Conservation (phyloP, 92 coral and sea anemone genomes). For the Zoanthus gigantus region DNA sequence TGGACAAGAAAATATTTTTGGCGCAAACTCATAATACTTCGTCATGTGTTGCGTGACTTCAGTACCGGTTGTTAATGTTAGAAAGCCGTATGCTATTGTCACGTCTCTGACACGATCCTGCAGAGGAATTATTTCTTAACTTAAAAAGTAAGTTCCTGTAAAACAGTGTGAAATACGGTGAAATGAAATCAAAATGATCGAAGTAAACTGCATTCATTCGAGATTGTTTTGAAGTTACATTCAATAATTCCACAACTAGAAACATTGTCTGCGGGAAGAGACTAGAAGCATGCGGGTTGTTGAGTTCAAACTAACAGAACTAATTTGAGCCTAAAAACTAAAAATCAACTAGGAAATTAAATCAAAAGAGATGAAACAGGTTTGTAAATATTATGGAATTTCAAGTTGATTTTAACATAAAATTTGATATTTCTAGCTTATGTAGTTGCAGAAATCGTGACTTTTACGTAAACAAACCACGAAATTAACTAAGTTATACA, state of each 20-base stretch:
- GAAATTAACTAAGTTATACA: not conserved
- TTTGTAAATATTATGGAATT: not conserved
- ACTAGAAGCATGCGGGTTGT: conserved; percentile 6
- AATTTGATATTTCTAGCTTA: conserved; percentile 2
- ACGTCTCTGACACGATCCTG: not conserved
- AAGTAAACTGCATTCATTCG: conserved; percentile 15
- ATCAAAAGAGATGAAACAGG: not conserved
- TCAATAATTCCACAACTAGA: not conserved
- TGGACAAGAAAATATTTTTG: no score
- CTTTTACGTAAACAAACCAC: not conserved
- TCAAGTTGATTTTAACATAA: conserved; percentile 12
- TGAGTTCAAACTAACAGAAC: not conserved
- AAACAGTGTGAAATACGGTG: not conserved
- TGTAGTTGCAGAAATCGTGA: conserved; percentile 11
- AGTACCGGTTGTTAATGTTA: not conserved
- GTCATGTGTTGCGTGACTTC: no score
- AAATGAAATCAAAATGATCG: conserved; percentile 1
- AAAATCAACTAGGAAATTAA: conserved; percentile 18
- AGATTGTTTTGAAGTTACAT: not conserved
- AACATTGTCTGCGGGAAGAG: not conserved
- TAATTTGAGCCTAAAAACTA: conserved; percentile 5
- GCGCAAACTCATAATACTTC: no score
- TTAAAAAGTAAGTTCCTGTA: not conserved
- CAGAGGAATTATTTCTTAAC: not conserved
- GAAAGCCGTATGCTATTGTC: conserved; percentile 14